phyloP scores from a whole-genome alignment of 2,888 invertebrate species.

The Oxytorus armatus region DNA sequence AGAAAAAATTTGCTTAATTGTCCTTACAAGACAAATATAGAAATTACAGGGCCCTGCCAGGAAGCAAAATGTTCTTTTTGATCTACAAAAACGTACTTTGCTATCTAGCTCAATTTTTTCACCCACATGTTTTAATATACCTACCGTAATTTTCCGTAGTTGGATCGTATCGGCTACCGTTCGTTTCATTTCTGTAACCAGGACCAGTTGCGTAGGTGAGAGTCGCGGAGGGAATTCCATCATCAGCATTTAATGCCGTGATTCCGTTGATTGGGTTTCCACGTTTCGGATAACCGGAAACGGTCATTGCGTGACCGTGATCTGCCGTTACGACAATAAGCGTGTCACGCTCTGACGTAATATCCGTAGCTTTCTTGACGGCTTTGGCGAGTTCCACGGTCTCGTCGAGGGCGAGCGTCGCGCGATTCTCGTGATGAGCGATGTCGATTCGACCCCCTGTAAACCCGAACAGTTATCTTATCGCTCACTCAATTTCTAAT shows the following conservation, averaged over 20 bases:
- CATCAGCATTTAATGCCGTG: conserved; percentile 85
- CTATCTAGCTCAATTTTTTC: not conserved
- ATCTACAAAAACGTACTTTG: no score
- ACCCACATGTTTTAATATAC: conserved; percentile 7
- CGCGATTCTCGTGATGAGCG: conserved; percentile 90
- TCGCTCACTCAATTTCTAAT: no score
- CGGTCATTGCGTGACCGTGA: conserved; percentile 91
- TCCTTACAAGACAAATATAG: no score
- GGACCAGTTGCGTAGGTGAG: conserved; percentile 92
- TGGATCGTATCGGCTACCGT: conserved; percentile 77
- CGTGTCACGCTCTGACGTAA: conserved; percentile 89
- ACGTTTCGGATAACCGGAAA: conserved; percentile 90
- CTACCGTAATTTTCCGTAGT: conserved; percentile 79
- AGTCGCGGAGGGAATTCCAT: conserved; percentile 88
- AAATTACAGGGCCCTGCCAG: no score
- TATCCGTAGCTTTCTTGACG: conserved; percentile 86
- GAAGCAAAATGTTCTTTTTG: not conserved
- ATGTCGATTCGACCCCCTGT: conserved; percentile 90
- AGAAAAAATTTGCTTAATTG: no score
- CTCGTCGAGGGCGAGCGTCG: conserved; percentile 90
- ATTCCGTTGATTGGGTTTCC: conserved; percentile 85
- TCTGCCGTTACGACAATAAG: conserved; percentile 92
- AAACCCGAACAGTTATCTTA: not conserved
- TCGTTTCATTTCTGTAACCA: conserved; percentile 85
- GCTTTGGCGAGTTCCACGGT: conserved; percentile 91